Evolutionary conservation across 2,797 vertebrate genomes (phyloP).

Genomic region (Sebastes baramenuke): DNA sequence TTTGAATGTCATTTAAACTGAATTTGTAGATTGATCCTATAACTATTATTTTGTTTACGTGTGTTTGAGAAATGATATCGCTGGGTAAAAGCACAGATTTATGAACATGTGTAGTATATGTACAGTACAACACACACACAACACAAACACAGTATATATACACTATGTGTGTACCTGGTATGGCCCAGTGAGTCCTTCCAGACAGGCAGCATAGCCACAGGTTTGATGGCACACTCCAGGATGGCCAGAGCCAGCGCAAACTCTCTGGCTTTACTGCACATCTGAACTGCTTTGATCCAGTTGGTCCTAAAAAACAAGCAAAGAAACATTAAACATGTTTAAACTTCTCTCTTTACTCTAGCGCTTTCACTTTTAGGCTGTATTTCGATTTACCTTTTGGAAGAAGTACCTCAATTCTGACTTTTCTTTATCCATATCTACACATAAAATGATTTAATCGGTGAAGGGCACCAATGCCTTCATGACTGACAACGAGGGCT

Average conservation of each 20-base stretch:
- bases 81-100: neutral
- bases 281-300: constrained; percentile 99
- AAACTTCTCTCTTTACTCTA: neutral
- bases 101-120: neutral
- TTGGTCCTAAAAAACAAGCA: constrained; percentile 86
- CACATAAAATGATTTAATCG: neutral
- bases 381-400: neutral
- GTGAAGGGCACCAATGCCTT: neutral
- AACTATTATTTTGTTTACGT: neutral
- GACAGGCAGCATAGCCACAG: constrained; percentile 96
- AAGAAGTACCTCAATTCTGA: neutral
- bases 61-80: neutral
- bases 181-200: constrained; percentile 97
- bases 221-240: constrained; percentile 98
- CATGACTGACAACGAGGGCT: neutral
- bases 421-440: neutral
- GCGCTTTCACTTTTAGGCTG: neutral
- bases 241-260: constrained; percentile 98
- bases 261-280: constrained; percentile 98
- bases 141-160: neutral
- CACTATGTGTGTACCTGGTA: constrained; percentile 84
- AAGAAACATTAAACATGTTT: neutral
- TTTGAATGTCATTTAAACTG: constrained; percentile 22
- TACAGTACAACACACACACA: neutral
- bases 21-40: neutral